phyloP scores from a whole-genome alignment of 2,888 invertebrate species.

The Eupithecia tripunctaria region DNA sequence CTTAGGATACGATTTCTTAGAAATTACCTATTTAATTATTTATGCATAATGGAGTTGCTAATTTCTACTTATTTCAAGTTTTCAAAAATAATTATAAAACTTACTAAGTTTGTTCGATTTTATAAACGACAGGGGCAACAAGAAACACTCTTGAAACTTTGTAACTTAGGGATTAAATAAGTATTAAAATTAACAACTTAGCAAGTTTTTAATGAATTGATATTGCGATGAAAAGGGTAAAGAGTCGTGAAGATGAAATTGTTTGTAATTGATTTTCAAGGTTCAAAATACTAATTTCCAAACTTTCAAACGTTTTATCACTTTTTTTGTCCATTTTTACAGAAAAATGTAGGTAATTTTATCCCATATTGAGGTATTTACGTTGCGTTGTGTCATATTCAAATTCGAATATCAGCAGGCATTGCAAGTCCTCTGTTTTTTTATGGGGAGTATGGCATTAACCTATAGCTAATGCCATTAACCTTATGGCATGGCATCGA shows the following conservation, averaged over 20 bases:
- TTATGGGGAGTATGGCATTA: too few species aligned
- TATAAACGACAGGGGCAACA: slow-evolving; percentile 16
- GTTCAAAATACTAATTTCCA: not conserved
- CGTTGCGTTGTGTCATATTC: too few species aligned
- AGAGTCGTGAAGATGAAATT: slow-evolving; percentile 13
- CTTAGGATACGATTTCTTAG: too few species aligned
- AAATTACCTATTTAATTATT: too few species aligned
- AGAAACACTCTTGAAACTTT: slow-evolving; percentile 39
- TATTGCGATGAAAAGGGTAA: slow-evolving; percentile 27
- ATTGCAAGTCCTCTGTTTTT: too few species aligned
- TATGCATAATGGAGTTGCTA: not conserved
- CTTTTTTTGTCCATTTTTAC: not conserved
- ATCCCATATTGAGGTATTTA: too few species aligned
- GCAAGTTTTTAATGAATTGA: slow-evolving; percentile 38
- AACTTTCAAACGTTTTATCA: not conserved
- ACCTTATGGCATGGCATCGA: too few species aligned
- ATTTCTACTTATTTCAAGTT: not conserved
- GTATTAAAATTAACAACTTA: slow-evolving; percentile 38
- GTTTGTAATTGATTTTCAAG: slow-evolving; percentile 13
- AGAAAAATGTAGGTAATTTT: not conserved
- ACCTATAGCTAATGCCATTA: too few species aligned
- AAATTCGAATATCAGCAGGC: too few species aligned
- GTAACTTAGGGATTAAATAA: slow-evolving; percentile 38
- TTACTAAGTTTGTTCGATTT: slow-evolving; percentile 1
- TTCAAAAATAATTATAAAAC: not conserved